These are phyloP conservation scores for Gymnothorax javanicus DNA, from an alignment of 2,797 vertebrate species.

Conservation along the genomic window DNA sequence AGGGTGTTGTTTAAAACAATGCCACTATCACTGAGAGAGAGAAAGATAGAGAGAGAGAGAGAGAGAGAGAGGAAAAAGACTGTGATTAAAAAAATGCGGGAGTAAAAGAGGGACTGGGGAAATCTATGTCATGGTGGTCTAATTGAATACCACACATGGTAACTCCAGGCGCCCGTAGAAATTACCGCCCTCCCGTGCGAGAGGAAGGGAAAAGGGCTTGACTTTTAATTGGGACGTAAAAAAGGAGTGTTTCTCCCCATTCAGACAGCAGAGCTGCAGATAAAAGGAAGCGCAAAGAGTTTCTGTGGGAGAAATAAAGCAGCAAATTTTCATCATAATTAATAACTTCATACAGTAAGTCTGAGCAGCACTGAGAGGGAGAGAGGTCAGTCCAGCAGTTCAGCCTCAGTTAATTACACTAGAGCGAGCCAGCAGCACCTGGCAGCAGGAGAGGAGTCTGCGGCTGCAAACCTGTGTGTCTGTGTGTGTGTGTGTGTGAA, in stretches of 20 bases:
- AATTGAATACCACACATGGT: not conserved
- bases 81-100: no score
- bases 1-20: no score
- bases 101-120: no score
- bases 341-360: not conserved
- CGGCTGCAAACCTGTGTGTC: not conserved
- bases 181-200: not conserved
- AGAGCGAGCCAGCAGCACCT: not conserved
- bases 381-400: conserved; percentile 10
- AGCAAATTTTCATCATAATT: conserved; percentile 17
- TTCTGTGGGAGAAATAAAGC: not conserved
- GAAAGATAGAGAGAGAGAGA: no score
- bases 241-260: not conserved
- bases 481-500: conserved; percentile 9
- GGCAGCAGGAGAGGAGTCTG: not conserved
- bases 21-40: no score
- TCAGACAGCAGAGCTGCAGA: conserved; percentile 13
- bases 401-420: not conserved
- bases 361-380: not conserved
- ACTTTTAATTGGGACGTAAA: not conserved
- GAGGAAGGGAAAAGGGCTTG: not conserved
- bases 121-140: not conserved
- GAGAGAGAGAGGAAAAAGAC: no score
- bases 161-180: not conserved
- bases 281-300: not conserved